A percentile compares a stretch with the other conserved stretches of the same genome.
Conservation (phyloP, 2,888 invertebrate species). For the Schizaphis graminum region DNA sequence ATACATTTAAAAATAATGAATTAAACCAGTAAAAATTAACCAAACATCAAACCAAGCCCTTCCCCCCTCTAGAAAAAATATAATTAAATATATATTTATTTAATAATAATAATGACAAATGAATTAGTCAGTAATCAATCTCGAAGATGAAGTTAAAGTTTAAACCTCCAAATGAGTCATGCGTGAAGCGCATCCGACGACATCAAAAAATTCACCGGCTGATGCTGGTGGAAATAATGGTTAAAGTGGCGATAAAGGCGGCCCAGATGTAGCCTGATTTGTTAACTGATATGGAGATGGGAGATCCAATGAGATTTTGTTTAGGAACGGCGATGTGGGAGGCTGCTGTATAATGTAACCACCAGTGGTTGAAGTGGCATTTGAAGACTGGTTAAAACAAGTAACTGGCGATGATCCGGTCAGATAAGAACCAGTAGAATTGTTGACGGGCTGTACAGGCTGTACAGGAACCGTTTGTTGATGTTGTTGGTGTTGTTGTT, state of each 20-base stretch:
- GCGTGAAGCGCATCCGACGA: constrained; percentile 27
- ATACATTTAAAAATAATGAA: constrained; percentile 34
- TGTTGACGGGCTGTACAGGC: constrained; percentile 42
- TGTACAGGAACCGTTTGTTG: constrained; percentile 44
- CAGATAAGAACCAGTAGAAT: constrained; percentile 44
- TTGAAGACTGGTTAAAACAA: constrained; percentile 54
- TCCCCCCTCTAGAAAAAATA: constrained; percentile 30
- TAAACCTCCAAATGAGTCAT: constrained; percentile 49
- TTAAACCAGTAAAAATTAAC: constrained; percentile 48
- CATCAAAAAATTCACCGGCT: constrained; percentile 45
- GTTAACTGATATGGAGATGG: constrained; percentile 63
- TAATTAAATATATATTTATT: constrained; percentile 31
- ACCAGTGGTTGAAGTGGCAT: constrained; percentile 18
- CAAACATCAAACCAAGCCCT: constrained; percentile 21
- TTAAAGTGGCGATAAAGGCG: constrained; percentile 62
- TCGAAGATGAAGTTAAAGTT: background rate
- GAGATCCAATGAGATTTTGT: constrained; percentile 65
- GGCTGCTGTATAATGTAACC: constrained; percentile 59
- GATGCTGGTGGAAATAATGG: constrained; percentile 56
- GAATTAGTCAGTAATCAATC: constrained; percentile 14
- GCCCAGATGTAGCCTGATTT: constrained; percentile 62
- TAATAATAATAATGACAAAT: constrained; percentile 16
- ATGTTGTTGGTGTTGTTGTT: constrained; percentile 30
- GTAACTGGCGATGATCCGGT: constrained; percentile 46
- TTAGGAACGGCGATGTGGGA: constrained; percentile 59